Evolutionary conservation across 2,113 vertebrate genomes (phyloP), one percentile per base, ranked within the genome.

Genomic region (human): DNA sequence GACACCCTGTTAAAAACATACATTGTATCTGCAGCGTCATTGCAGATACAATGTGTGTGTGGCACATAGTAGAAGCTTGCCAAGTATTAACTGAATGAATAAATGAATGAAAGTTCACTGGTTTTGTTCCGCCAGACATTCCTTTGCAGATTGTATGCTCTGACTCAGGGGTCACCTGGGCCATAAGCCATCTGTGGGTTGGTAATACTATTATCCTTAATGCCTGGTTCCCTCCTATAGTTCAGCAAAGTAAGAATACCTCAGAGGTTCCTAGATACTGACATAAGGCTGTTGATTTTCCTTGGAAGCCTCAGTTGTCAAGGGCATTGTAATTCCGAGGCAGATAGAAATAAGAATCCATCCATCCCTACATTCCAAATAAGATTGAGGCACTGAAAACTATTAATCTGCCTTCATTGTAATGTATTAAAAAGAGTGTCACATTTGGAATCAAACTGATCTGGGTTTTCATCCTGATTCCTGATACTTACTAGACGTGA

Each of bases 121-220:
- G 43, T 89, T 93, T 92, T 81, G 30, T 8, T 95, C 92, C n/a
- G 23, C 17, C 70, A 92, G 30, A 80, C 70, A 90, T 92, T 88
- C 75, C 81, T 61, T 83, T 84, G 75, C n/a, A 64, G 40, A 92
- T 12, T 94, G 9, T 8, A 35, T 13, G 64, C 52, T 96, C 59
- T 90, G 38, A 91, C 10, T 91, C 55, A 40, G 32, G 80, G 55
- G 57, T 64, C 73, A 30, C 16, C 35, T 64, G 14, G 18, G 18
- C 75, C 38, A 93, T 52, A 82, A 89, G 64, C 45, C 40, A 81
- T 75, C 73, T 84, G 30, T 27, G n/a, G 25, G 32, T 66, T 89
- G 45, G 18, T 87, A 75, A 93, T 38, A 64, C 14, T 27, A 80
- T 76, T 96, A 55, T 76, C 52, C 13, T 88, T 83, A 85, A 59